Percentiles rank a stretch among this genome's conserved stretches.
phyloP scores from a whole-genome alignment of 2,888 invertebrate species.

The Eupithecia subfuscata region DNA sequence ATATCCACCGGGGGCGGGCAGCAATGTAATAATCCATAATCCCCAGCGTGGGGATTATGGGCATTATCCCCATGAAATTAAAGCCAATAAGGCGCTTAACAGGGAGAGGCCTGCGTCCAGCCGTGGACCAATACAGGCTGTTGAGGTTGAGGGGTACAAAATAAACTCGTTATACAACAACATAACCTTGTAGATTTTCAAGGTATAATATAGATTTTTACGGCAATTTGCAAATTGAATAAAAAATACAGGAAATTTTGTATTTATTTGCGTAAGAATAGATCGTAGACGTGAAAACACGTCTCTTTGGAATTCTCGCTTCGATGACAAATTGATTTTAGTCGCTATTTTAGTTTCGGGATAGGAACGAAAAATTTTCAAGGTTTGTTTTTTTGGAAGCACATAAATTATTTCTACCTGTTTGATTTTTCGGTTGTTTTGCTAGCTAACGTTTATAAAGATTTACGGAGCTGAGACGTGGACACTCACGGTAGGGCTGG shows the following conservation, averaged over 20 bases:
- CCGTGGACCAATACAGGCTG: too few species aligned
- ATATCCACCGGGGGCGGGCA: too few species aligned
- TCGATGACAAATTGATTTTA: slow-evolving; percentile 45
- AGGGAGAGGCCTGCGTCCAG: too few species aligned
- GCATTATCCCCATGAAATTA: too few species aligned
- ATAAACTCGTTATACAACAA: not conserved
- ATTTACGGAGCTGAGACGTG: too few species aligned
- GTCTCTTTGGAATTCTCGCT: slow-evolving; percentile 34
- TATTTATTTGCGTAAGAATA: slow-evolving; percentile 30
- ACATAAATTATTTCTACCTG: not conserved
- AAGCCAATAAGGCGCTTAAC: too few species aligned
- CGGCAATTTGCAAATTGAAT: slow-evolving; percentile 18
- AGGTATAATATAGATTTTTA: slow-evolving; percentile 15
- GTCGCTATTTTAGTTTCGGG: slow-evolving; percentile 33
- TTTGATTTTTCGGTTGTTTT: not conserved
- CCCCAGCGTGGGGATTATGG: too few species aligned
- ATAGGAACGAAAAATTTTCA: slow-evolving; percentile 31
- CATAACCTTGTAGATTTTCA: slow-evolving; percentile 1
- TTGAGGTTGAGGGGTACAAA: not conserved
- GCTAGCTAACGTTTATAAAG: not conserved
- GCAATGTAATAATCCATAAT: too few species aligned
- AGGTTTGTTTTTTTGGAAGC: slow-evolving; percentile 32
- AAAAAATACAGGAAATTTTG: slow-evolving; percentile 32
- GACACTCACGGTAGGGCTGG: too few species aligned
- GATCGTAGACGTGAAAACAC: slow-evolving; percentile 18